Conservation (phyloP, 2,797 vertebrate genomes). For the Channallabes apus region DNA sequence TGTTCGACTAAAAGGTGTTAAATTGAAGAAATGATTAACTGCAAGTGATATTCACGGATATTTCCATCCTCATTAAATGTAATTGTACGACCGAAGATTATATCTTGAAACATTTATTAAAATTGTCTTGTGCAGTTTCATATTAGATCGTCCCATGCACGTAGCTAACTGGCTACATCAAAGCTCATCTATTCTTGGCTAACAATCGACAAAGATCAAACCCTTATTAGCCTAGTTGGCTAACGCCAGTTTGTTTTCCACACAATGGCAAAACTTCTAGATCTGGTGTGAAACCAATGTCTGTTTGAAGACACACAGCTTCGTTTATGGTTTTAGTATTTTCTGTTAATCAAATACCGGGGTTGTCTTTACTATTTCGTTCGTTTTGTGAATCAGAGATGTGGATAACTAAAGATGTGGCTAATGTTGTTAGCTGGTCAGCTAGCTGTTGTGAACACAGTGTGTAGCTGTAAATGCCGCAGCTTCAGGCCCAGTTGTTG, state of each 20-base stretch:
- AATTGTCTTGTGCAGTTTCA: background rate
- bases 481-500: slow-evolving; percentile 42
- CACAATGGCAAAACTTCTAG: slow-evolving; percentile 63
- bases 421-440: slow-evolving; percentile 46
- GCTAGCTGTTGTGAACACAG: slow-evolving; percentile 39
- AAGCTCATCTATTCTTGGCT: slow-evolving; percentile 36
- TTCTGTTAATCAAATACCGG: background rate
- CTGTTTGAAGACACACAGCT: background rate
- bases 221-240: slow-evolving; percentile 34
- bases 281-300: background rate
- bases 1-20: background rate
- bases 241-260: slow-evolving; percentile 39
- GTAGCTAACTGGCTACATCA: slow-evolving; percentile 10
- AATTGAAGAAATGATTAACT: background rate
- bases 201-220: slow-evolving; percentile 36
- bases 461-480: slow-evolving; percentile 29
- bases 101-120: background rate
- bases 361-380: background rate
- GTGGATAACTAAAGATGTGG: slow-evolving; percentile 22
- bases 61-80: background rate
- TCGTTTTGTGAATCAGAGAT: background rate
- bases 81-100: background rate
- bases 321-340: background rate
- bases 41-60: background rate
- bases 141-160: background rate